A percentile compares a stretch with the other conserved stretches of the same genome.
Evolutionary conservation across 2,797 vertebrate genomes (phyloP).

Genomic region (Hydrophis major): DNA sequence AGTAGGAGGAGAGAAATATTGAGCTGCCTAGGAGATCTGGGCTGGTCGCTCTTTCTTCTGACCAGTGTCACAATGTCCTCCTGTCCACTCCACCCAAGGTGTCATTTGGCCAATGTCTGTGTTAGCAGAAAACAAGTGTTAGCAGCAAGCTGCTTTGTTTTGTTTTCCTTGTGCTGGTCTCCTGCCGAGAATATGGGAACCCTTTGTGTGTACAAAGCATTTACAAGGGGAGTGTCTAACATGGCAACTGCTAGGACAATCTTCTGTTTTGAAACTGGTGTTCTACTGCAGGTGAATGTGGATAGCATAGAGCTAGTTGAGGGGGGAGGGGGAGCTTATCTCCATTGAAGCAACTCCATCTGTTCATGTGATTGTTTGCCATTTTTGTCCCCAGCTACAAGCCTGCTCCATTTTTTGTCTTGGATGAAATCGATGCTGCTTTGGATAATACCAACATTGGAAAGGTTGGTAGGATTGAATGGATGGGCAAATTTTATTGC

Average conservation of each 20-base stretch:
- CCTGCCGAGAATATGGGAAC: background rate
- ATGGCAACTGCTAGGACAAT: background rate
- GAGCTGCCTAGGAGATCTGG: background rate
- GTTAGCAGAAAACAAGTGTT: background rate
- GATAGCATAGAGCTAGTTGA: background rate
- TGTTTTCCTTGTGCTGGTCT: background rate
- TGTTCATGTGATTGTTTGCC: background rate
- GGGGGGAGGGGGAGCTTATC: background rate
- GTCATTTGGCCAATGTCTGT: background rate
- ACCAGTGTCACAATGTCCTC: background rate
- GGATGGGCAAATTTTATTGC: background rate
- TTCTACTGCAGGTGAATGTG: background rate
- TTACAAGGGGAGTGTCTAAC: background rate
- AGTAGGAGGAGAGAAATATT: background rate
- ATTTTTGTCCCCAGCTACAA: constrained; percentile 76
- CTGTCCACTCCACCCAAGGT: background rate
- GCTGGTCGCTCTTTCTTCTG: background rate
- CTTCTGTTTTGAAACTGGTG: background rate
- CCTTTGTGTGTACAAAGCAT: background rate
- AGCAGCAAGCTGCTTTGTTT: background rate
- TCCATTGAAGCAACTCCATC: background rate
- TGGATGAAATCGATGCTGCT: constrained; percentile 96
- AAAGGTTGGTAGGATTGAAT: constrained; percentile 75
- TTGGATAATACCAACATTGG: constrained; percentile 94
- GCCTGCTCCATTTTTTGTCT: constrained; percentile 90